Percentiles rank a stretch among this genome's conserved stretches.
Conservation (phyloP, 2,797 vertebrate species). For the Hippopotamyrus pictus region DNA sequence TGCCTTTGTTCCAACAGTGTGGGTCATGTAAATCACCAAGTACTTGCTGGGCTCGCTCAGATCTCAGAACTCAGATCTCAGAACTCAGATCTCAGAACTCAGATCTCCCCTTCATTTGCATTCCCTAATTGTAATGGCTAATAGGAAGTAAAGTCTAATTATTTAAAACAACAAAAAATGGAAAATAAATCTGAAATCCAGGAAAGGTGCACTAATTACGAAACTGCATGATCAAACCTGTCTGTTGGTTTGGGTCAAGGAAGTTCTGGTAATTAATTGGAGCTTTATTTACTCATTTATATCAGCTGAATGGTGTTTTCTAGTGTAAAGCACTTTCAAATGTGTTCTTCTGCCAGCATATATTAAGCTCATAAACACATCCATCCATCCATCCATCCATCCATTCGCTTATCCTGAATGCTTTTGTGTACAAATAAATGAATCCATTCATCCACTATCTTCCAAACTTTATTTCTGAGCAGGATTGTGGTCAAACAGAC, state of each 20-base stretch:
- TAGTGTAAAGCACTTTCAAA: constrained; percentile 12
- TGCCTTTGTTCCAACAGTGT: background rate
- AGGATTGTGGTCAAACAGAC: background rate
- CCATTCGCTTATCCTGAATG: background rate
- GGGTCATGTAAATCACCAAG: constrained; percentile 34
- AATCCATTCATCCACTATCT: background rate
- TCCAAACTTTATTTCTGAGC: background rate
- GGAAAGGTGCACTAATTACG: constrained; percentile 39
- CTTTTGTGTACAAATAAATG: background rate
- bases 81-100: constrained; percentile 23
- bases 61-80: constrained; percentile 32
- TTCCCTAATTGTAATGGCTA: constrained; percentile 41
- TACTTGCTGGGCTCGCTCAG: constrained; percentile 16
- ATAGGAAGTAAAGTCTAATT: constrained; percentile 43
- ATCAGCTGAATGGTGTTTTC: constrained; percentile 23
- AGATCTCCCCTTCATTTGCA: constrained; percentile 40
- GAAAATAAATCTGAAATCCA: constrained; percentile 22
- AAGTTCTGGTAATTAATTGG: constrained; percentile 29
- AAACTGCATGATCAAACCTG: constrained; percentile 40
- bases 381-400: background rate
- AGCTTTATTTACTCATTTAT: constrained; percentile 25
- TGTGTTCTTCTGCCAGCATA: constrained; percentile 11
- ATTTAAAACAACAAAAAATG: constrained; percentile 30
- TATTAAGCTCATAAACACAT: background rate
- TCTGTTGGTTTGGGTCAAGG: constrained; percentile 34